Evolutionary conservation across 2,797 vertebrate species (phyloP).

Genomic region (Percopsis omiscomaycus): DNA sequence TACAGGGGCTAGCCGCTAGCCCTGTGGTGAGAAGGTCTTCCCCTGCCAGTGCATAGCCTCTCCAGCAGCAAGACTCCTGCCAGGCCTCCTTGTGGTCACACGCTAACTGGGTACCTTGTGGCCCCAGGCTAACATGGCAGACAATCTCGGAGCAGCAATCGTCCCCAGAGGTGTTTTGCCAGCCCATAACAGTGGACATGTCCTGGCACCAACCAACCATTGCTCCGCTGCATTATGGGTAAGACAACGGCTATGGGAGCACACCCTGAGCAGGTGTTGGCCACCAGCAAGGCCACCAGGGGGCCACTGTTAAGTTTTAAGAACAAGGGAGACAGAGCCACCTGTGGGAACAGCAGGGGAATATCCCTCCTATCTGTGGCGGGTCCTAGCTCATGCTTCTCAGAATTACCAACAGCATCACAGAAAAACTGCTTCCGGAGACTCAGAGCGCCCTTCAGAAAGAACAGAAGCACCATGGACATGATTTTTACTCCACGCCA

Average conservation of each 20-base stretch:
- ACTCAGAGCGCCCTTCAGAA: too few relatives aligned
- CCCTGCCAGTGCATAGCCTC: conserved; percentile 28
- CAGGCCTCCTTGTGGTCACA: conserved; percentile 7
- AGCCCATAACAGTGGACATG: background rate
- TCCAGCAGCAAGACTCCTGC: conserved; percentile 26
- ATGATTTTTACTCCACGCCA: too few relatives aligned
- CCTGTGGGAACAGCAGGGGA: too few relatives aligned
- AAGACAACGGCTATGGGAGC: conserved; percentile 17
- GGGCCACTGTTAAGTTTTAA: background rate
- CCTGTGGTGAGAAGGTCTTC: background rate
- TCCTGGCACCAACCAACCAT: conserved; percentile 8
- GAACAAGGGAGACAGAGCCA: too few relatives aligned
- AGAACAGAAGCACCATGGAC: too few relatives aligned
- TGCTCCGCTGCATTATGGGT: conserved; percentile 13
- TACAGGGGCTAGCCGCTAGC: too few relatives aligned
- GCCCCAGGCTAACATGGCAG: background rate
- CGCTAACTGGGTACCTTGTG: conserved; percentile 4
- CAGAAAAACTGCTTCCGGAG: too few relatives aligned
- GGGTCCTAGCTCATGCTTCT: too few relatives aligned
- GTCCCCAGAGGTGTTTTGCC: background rate
- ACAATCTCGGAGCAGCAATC: conserved; percentile 23
- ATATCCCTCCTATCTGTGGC: too few relatives aligned
- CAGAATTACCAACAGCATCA: too few relatives aligned
- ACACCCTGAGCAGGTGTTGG: too few relatives aligned
- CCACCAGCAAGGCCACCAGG: conserved; percentile 1